Evolutionary conservation across 2,797 vertebrate species (phyloP), one percentile per base, ranked within the genome.

Genomic region (Hylomyscus alleni): DNA sequence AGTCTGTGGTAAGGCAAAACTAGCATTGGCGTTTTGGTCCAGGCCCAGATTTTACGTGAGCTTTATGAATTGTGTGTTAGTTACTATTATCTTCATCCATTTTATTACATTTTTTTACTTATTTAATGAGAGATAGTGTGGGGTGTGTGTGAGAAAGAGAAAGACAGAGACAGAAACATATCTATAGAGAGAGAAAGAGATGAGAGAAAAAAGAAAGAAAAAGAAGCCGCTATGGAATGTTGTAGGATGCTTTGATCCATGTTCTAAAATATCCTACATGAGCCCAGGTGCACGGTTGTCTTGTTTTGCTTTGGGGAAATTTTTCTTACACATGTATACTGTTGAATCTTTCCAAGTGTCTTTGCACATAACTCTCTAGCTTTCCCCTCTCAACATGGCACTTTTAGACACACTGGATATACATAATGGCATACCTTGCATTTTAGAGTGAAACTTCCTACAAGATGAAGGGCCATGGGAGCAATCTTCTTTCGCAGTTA

Each of bases 401-500:
- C 8, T 62, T 44, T 62, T 56, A 85, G 20, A 50, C 19, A 34
- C 44, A 24, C 60, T 34, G 73, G 10, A 24, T 22, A 24, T 47
- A 60, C 31, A 62, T 34, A 78, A 47, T 2, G 22, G 34, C 34
- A 60, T 34, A 73, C 17, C 56, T 56, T 90, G 60, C 81, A 47
- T 91, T 85, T 37, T 72, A 34, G 13, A 40, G 29, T 47, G 44
- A 75, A 26, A 56, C 52, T 14, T 88, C 22, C 80, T 58, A 56
- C 82, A 93, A 69, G 29, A 65, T 37, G 15, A 58, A 34, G 1
- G 10, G 40, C 82, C 2, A 7, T 22, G 11, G 9, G 5, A 34
- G 29, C 44, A 19, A 12, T 86, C 83, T 69, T 52, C 88, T 81
- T 84, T 92, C 22, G 44, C 52, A 95, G 86, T 47, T 86, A 67